Evolutionary conservation across 2,888 invertebrate genomes (phyloP).

Genomic region (Xylocampa areola): DNA sequence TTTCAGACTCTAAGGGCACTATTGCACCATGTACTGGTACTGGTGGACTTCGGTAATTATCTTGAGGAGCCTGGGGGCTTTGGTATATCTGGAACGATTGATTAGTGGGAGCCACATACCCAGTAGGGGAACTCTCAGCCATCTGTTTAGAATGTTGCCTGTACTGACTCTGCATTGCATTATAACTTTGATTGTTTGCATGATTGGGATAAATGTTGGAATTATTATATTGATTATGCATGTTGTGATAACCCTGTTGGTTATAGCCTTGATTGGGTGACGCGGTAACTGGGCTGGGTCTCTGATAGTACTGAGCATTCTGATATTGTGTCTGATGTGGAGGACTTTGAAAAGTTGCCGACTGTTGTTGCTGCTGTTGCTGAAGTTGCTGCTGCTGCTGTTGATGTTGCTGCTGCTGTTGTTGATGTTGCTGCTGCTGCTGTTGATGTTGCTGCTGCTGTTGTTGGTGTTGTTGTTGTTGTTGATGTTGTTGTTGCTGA

Average conservation of each 20-base stretch:
- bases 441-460: constrained; percentile 65
- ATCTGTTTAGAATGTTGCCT: constrained; percentile 77
- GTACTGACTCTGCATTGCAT: constrained; percentile 77
- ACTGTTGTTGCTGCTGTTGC: constrained; percentile 64
- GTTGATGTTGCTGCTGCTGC: constrained; percentile 63
- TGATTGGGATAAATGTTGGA: constrained; percentile 75
- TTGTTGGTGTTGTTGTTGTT: constrained; percentile 65
- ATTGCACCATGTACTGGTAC: constrained; percentile 64
- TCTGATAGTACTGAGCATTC: constrained; percentile 82
- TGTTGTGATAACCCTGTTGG: constrained; percentile 76
- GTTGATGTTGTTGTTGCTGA: constrained; percentile 57
- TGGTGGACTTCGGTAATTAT: constrained; percentile 69
- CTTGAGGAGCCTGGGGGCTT: constrained; percentile 79
- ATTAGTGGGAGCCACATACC: constrained; percentile 71
- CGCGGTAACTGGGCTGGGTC: constrained; percentile 71
- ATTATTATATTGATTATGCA: constrained; percentile 78
- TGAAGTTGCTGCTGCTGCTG: constrained; percentile 64
- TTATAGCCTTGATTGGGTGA: constrained; percentile 73
- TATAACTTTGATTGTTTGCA: constrained; percentile 74
- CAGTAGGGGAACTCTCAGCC: constrained; percentile 68
- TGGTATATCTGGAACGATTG: constrained; percentile 83
- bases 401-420: constrained; percentile 59
- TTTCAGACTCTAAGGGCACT: constrained; percentile 68
- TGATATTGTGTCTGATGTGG: constrained; percentile 84
- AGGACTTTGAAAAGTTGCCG: constrained; percentile 79